These are phyloP conservation scores for Passerculus sandwichensis DNA, from an alignment of 2,797 vertebrate genomes.

Conservation along the genomic window DNA sequence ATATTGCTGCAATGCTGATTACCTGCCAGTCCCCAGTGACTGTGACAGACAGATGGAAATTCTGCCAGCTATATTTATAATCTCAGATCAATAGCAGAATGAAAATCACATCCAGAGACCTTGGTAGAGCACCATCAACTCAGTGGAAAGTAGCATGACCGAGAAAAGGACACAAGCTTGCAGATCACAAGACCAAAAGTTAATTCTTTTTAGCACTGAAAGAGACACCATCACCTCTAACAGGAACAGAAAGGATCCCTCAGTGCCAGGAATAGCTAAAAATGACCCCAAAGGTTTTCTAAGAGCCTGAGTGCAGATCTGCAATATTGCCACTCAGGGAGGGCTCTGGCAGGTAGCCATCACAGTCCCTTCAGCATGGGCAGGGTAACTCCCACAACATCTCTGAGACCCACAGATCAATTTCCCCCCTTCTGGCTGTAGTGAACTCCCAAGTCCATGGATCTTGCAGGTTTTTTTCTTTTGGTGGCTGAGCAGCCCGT, in stretches of 20 bases:
- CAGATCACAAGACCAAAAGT: not conserved
- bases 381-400: not conserved
- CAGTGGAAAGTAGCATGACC: not conserved
- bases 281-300: not conserved
- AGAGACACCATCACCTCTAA: not conserved
- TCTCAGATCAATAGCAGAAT: slow-evolving; percentile 32
- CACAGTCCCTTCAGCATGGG: accelerated
- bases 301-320: not conserved
- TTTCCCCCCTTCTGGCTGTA: not conserved
- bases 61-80: slow-evolving; percentile 33
- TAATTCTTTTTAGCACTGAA: not conserved
- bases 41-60: not conserved
- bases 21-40: not conserved
- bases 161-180: not conserved
- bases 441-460: not conserved
- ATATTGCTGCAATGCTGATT: not conserved
- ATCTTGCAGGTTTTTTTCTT: not conserved
- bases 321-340: not conserved
- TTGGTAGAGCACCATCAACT: not conserved
- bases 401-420: not conserved
- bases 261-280: not conserved
- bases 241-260: not conserved
- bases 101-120: slow-evolving; percentile 19
- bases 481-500: not conserved
- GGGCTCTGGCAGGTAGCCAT: too few relatives aligned